Evolutionary conservation across 1,140 invertebrate species (phyloP).

Genomic region (Drosophila pseudoobscura): DNA sequence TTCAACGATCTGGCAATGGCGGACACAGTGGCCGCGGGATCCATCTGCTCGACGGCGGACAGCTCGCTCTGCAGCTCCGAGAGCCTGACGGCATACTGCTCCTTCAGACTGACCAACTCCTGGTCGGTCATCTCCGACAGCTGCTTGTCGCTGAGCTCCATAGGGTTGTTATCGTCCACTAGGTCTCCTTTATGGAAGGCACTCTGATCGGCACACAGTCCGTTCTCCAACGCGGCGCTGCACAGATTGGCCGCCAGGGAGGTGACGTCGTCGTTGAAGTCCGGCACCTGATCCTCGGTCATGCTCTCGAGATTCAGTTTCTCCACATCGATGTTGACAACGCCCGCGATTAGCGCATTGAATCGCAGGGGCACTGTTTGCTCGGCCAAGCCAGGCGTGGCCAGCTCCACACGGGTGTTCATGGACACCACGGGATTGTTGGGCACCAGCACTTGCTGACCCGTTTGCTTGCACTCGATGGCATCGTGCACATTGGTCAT

Average conservation of each 20-base stretch:
- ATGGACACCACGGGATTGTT: constrained; percentile 45
- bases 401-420: constrained; percentile 55
- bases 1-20: background rate
- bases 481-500: constrained; percentile 69
- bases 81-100: no score
- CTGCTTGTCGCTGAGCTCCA: background rate
- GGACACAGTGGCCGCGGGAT: no score
- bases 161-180: no score
- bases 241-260: constrained; percentile 71
- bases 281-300: constrained; percentile 33
- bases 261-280: constrained; percentile 65
- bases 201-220: constrained; percentile 32
- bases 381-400: background rate
- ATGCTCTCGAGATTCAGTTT: constrained; percentile 41
- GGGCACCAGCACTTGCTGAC: background rate
- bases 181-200: no score
- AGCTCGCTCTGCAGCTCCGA: no score
- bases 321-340: constrained; percentile 59
- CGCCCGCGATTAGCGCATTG: constrained; percentile 64
- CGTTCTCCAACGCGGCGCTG: constrained; percentile 63
- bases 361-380: constrained; percentile 53
- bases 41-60: no score
- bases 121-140: background rate
- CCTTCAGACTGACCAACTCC: no score
- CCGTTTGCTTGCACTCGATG: constrained; percentile 3